Conservation (phyloP, 2,888 invertebrate species). For the Cerastis leucographa region DNA sequence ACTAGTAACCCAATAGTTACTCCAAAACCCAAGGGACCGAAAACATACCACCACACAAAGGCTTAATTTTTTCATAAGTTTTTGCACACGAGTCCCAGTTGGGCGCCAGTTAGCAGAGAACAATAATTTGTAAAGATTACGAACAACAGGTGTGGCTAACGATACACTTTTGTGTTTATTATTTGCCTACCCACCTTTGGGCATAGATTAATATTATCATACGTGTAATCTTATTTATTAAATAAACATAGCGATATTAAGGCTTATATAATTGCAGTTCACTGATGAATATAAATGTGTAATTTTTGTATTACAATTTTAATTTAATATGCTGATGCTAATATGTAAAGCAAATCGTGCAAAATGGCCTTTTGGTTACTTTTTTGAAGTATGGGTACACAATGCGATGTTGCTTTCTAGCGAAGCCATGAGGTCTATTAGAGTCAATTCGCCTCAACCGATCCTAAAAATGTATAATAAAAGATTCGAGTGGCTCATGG, state of each 20-base stretch:
- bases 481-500: background rate
- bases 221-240: constrained; percentile 9
- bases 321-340: background rate
- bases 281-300: background rate
- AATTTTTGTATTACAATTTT: background rate
- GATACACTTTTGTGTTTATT: constrained; percentile 64
- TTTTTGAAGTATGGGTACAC: background rate
- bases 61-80: constrained; percentile 43
- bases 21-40: constrained; percentile 11
- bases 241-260: background rate
- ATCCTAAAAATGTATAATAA: background rate
- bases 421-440: background rate
- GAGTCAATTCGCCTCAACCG: no score
- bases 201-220: constrained; percentile 58
- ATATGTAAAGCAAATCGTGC: background rate
- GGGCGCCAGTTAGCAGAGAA: constrained; percentile 55
- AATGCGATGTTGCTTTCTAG: background rate
- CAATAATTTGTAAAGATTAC: constrained; percentile 71
- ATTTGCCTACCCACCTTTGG: constrained; percentile 53
- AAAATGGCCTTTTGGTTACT: background rate
- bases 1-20: constrained; percentile 8
- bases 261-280: background rate
- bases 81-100: constrained; percentile 40
- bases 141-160: constrained; percentile 66
- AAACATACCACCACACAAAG: background rate